Conservation (phyloP, 2,888 invertebrate species). For the Eurois occulta region DNA sequence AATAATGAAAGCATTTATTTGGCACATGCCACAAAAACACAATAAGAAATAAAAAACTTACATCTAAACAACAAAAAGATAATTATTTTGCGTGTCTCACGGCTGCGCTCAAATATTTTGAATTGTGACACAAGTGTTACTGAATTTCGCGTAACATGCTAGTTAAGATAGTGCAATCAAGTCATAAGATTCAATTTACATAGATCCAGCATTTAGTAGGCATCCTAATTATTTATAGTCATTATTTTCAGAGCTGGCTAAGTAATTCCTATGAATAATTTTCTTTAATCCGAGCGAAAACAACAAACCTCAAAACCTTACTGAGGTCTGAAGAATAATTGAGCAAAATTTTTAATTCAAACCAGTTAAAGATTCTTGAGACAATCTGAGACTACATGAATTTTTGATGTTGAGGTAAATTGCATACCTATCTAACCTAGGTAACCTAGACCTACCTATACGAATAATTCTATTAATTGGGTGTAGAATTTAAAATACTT, state of each 20-base stretch:
- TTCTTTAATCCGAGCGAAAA: neutral
- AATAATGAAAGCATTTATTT: no score
- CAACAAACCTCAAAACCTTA: constrained; percentile 5
- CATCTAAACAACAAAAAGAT: no score
- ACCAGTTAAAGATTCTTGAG: constrained; percentile 10
- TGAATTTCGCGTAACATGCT: no score
- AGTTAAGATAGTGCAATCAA: no score
- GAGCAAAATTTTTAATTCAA: constrained; percentile 22
- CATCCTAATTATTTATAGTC: neutral
- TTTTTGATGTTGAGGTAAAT: constrained; percentile 1
- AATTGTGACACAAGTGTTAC: no score
- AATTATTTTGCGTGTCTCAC: no score
- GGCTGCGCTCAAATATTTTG: no score
- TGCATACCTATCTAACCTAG: neutral
- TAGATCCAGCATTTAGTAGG: neutral
- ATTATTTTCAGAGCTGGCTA: neutral
- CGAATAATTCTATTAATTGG: neutral
- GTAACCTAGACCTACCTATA: no score
- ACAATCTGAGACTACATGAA: neutral
- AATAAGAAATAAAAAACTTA: no score
- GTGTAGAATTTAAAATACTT: neutral
- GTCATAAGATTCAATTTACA: neutral
- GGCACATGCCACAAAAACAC: no score
- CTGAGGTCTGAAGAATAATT: constrained; percentile 22
- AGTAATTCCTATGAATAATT: neutral